Base-by-base conservation (phyloP, 1,140 invertebrate species). In the Saxidomus purpurata region DNA sequence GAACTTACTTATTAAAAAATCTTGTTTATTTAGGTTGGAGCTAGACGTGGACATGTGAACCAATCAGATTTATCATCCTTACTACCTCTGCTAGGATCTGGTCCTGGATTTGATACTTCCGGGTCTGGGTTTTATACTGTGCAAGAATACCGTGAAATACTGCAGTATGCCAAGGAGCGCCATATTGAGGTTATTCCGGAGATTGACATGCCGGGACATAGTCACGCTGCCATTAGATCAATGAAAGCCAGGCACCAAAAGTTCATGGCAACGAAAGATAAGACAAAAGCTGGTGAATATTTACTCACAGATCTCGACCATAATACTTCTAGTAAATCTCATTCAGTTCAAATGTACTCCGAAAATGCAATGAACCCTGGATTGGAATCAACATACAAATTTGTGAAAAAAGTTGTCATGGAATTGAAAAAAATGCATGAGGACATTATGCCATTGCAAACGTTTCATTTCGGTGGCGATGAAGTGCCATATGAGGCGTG, bases 171-270 rank as follows among this genome's bases (percentile, higher is more conserved):
- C 28, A 90, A 82, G 9, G 67, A 88, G 6, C 90, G 94, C 1
- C 93, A 95, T 87, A 94, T 95, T 47, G 93, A 94, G 40, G 93
- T 95, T 1, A 94, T 95, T 80, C 95, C 95, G 25, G 95, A 95
- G 74, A 94, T 95, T 84, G 95, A 95, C 87, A 93, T 95, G 93
- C 95, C 95, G 13, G 94, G 95, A 38, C 95, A 95, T 69, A 94
- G 93, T 80, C 93, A 94, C 91, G 95, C 95, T 61, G 94, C 95
- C 19, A 92, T 95, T 38, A 91, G 90, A 83, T 91, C 94, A 34
- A 95, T 95, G 94, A 91, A 93, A 89, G 92, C 92, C 0, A 76
- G 93, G 28, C 86, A 94, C 69, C 83, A 90, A 34, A 74, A 90
- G 59, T 89, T 87, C 22, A 92, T 90, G 40, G 87, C 85, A 15